Conservation (phyloP, 2,113 vertebrate species). For the Limnothrissa miodon region DNA sequence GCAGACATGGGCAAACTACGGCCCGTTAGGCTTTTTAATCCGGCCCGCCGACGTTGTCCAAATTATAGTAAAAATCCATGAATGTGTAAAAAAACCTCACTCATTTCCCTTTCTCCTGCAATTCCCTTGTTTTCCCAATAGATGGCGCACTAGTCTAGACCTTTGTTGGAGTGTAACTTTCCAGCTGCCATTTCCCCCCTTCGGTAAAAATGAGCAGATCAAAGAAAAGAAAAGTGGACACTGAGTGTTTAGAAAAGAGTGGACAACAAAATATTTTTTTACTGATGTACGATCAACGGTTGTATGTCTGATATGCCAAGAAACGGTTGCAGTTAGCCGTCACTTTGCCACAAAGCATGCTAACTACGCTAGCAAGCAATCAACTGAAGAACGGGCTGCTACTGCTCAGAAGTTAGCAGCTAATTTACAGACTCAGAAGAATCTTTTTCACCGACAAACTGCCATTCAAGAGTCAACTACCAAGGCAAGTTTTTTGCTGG, state of each 20-base stretch:
- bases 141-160: too few relatives aligned
- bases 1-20: too few relatives aligned
- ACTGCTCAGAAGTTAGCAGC: conserved; percentile 24
- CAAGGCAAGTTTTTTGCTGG: conserved; percentile 36
- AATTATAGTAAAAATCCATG: too few relatives aligned
- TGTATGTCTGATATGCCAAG: neutral
- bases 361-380: conserved; percentile 37
- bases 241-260: neutral
- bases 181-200: too few relatives aligned
- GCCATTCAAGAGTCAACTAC: neutral
- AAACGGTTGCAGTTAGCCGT: conserved; percentile 21
- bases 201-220: neutral
- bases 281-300: neutral
- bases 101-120: too few relatives aligned
- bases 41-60: too few relatives aligned
- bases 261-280: conserved; percentile 5
- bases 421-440: conserved; percentile 8
- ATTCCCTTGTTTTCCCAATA: too few relatives aligned
- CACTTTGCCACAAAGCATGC: conserved; percentile 36
- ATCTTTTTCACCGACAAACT: conserved; percentile 6
- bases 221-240: neutral
- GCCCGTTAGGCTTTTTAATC: too few relatives aligned
- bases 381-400: conserved; percentile 25
- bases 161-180: too few relatives aligned
- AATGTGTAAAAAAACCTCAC: too few relatives aligned